Evolutionary conservation across 2,888 invertebrate genomes (phyloP), one percentile per base, ranked within the genome.

Genomic region (Tuberolachnus salignus): DNA sequence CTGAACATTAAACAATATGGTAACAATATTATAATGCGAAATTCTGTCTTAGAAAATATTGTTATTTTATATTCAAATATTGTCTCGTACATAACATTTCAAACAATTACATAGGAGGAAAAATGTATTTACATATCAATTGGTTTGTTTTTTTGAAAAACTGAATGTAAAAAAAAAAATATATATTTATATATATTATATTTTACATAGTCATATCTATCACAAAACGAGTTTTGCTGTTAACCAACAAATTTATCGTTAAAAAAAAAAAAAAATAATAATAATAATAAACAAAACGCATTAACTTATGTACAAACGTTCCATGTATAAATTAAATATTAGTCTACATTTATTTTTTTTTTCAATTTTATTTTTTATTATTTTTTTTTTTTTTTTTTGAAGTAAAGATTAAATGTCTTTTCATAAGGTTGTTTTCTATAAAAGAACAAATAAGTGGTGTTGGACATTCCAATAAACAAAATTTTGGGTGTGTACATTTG

Each of bases 141-240:
- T 10, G 59, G 49, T 67, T 55, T 34, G 46, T 51, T 55, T 26
- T 66, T 66, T 57, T 4, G n/a, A 78, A 59, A 78, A 78, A 78
- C 59, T 51, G 78, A 78, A 67, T 69, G 34, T 67, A 46, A 78
- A 78, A 69, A 57, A 73, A 73, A 74, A 53, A 70, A 70, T 64
- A 70, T 67, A 59, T 72, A 44, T 63, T 21, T 74, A 44, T 66
- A 75, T 61, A 59, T 59, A 59, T 67, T 61, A 59, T 69, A 78
- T 69, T 78, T 74, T 74, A 74, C 73, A 64, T 74, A 78, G 78
- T 78, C 69, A 69, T 69, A 78, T 78, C 78, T 78, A 78, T 78
- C 78, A 78, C 78, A 78, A 78, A 78, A 78, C 59, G 78, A 78
- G 59, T 59, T 78, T 78, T 61, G 78, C 21, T 69, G 78, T 78